Evolutionary conservation across 2,888 invertebrate species (phyloP).

Genomic region (Tanytarsus gracilentus): DNA sequence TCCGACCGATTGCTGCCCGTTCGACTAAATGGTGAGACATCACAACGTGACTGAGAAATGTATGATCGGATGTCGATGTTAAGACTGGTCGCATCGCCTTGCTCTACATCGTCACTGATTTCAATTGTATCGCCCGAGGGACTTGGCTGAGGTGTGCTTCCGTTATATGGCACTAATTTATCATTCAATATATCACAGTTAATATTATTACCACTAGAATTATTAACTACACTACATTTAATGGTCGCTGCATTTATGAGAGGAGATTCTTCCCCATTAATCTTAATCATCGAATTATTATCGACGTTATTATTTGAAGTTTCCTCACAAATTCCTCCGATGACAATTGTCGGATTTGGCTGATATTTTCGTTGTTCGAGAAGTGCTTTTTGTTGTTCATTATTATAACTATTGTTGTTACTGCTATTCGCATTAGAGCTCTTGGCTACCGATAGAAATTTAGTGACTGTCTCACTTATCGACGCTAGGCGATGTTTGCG

Average conservation of each 20-base stretch:
- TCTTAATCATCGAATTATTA: background rate
- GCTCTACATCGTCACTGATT: constrained; percentile 50
- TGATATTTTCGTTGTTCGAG: constrained; percentile 34
- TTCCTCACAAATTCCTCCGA: constrained; percentile 8
- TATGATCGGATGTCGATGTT: constrained; percentile 64
- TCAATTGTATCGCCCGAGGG: background rate
- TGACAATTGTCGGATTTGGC: constrained; percentile 33
- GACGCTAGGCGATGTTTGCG: constrained; percentile 40
- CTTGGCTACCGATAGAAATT: constrained; percentile 18
- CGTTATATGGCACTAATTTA: constrained; percentile 25
- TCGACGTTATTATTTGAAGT: background rate
- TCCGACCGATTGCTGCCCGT: constrained; percentile 61
- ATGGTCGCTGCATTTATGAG: background rate
- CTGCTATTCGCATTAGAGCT: background rate
- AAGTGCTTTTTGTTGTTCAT: constrained; percentile 21
- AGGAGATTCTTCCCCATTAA: constrained; percentile 15
- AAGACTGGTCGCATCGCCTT: constrained; percentile 48
- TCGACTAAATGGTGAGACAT: constrained; percentile 60
- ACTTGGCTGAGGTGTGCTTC: constrained; percentile 1
- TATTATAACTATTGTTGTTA: too few relatives aligned
- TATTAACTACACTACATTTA: background rate
- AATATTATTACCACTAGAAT: constrained; percentile 10
- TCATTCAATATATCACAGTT: constrained; percentile 25
- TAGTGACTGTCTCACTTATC: constrained; percentile 34
- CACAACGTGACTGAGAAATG: constrained; percentile 63